These are phyloP conservation scores for Drosophila hawaiiensis DNA, from an alignment of 2,888 invertebrate genomes.

Conservation along the genomic window DNA sequence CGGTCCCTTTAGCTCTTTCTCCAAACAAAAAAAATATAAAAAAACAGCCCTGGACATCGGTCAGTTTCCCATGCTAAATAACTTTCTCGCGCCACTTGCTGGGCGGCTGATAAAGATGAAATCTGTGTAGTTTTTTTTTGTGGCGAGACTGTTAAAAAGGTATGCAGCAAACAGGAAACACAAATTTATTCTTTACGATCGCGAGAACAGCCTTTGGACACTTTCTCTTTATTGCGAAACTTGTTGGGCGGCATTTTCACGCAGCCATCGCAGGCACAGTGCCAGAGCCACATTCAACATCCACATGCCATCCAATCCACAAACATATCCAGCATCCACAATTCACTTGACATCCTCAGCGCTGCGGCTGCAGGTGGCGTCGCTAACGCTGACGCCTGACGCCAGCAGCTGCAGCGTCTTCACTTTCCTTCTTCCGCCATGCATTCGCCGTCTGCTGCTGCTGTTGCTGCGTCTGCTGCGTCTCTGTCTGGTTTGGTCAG, in stretches of 20 bases:
- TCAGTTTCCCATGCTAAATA: slow-evolving; percentile 39
- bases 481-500: slow-evolving; percentile 51
- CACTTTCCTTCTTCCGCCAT: slow-evolving; percentile 74
- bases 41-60: slow-evolving; percentile 29
- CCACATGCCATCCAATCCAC: slow-evolving; percentile 19
- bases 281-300: slow-evolving; percentile 43
- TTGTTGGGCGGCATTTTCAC: slow-evolving; percentile 81
- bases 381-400: slow-evolving; percentile 17
- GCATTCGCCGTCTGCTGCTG: slow-evolving; percentile 10
- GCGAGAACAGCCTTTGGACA: slow-evolving; percentile 81
- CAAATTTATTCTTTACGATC: slow-evolving; percentile 83
- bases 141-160: slow-evolving; percentile 42
- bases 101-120: slow-evolving; percentile 55
- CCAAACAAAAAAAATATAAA: background rate
- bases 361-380: slow-evolving; percentile 33
- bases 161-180: slow-evolving; percentile 78
- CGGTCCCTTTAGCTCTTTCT: slow-evolving; percentile 40
- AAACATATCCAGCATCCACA: slow-evolving; percentile 24
- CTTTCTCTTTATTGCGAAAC: slow-evolving; percentile 83
- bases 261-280: slow-evolving; percentile 48
- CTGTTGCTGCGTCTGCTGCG: slow-evolving; percentile 25
- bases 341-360: slow-evolving; percentile 61
- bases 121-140: slow-evolving; percentile 29
- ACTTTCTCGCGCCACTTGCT: slow-evolving; percentile 65
- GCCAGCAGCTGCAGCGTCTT: slow-evolving; percentile 37